Conservation (phyloP, 1,140 invertebrate species). For the Solenopsis fugax region DNA sequence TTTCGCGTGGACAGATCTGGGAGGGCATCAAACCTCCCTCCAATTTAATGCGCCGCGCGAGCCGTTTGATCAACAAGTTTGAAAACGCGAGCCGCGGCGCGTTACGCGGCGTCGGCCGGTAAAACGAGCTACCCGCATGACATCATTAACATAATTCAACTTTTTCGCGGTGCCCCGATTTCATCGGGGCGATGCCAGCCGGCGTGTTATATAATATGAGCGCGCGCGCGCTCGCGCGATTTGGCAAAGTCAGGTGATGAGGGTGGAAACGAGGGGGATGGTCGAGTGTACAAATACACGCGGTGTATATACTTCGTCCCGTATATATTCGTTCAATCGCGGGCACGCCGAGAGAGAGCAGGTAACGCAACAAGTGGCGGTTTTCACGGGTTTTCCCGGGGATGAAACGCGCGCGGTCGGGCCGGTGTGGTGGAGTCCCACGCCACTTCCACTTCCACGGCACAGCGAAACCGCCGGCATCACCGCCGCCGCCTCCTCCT, state of each 20-base stretch:
- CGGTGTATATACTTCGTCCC: constrained; percentile 37
- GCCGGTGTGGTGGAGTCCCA: constrained; percentile 77
- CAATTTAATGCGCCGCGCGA: neutral
- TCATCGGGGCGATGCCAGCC: constrained; percentile 4
- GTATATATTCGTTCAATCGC: constrained; percentile 62
- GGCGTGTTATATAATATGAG: constrained; percentile 49
- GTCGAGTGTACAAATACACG: constrained; percentile 54
- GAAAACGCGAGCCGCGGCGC: neutral
- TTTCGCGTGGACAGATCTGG: neutral
- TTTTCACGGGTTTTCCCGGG: constrained; percentile 86
- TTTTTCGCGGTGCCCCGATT: constrained; percentile 54
- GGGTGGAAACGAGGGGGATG: neutral
- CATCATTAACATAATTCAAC: constrained; percentile 57
- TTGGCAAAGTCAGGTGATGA: neutral
- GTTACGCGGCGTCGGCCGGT: neutral
- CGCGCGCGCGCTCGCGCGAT: constrained; percentile 17
- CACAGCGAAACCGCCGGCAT: constrained; percentile 70
- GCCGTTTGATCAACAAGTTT: constrained; percentile 44
- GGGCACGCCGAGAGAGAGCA: constrained; percentile 60
- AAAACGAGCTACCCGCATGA: constrained; percentile 35
- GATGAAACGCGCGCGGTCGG: constrained; percentile 83
- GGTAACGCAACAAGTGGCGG: constrained; percentile 86
- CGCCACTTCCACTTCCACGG: constrained; percentile 78
- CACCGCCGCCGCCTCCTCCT: constrained; percentile 53
- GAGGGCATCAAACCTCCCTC: neutral